Base-by-base conservation (phyloP, 2,888 invertebrate species). In the Sesamia inferens region DNA sequence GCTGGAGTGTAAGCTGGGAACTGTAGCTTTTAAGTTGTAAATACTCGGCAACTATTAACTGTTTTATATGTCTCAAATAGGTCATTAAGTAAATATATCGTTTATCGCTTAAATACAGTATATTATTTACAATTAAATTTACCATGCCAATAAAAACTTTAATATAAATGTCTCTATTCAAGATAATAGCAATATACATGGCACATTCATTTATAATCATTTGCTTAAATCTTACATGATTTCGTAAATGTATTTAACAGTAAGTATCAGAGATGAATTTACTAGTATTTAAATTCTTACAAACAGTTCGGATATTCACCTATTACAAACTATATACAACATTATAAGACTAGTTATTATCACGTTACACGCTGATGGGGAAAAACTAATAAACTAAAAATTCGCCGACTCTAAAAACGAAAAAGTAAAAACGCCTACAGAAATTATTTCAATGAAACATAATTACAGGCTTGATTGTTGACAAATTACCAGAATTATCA, bases 301-400 rank as follows among this genome's bases (percentile, higher is more conserved):
- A 91, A 86, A 90, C 86, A 86, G 87, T 88, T 90, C 83, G 82
- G 80, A 89, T 90, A 90, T 84, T 88, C 81, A 77, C 90, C 93
- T 94, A 93, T 85, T 89, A 88, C 88, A 91, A 91, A 91, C 88
- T 95, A 94, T 95, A 88, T 95, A 95, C 94, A 95, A 89, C 87
- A 81, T 90, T 91, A 93, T 92, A 93, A 90, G 87, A 88, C 96
- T 96, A 96, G 92, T 96, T 96, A 96, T 96, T 96, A 96, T 96
- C 96, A 95, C 95, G 95, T 96, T 96, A 95, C 96, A 93, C 90
- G 92, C 89, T 92, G 91, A 88, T 91, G 89, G 88, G 91, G 85
- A 88, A 84, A 79, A 85, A 84, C 42, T 47, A 83, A 61, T 63
- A 16, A 84, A 82, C 47, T 69, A 48, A 84, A 82, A 74, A 76